These are phyloP conservation scores for Andrena praecox DNA, from an alignment of 2,888 invertebrate genomes.

Conservation along the genomic window DNA sequence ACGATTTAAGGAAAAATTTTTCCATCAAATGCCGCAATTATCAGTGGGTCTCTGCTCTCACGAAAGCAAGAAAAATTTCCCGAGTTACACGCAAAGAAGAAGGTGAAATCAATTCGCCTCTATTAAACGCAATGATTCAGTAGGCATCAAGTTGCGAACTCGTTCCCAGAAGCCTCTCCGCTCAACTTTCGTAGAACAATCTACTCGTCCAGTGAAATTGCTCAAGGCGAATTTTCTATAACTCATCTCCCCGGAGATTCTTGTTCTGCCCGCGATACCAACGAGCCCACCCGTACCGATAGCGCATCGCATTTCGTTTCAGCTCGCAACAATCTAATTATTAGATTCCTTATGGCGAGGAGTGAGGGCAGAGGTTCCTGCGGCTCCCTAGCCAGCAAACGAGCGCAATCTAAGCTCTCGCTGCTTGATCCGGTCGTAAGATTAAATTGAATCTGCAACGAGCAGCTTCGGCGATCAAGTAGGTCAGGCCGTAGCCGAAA, in stretches of 20 bases:
- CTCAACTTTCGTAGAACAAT: background rate
- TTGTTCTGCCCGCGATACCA: background rate
- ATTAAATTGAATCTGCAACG: conserved; percentile 78
- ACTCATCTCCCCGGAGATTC: background rate
- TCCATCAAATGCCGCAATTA: too few relatives aligned
- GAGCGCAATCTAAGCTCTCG: conserved; percentile 50
- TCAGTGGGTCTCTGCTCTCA: too few relatives aligned
- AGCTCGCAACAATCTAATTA: conserved; percentile 57
- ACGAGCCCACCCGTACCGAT: background rate
- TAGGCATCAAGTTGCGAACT: background rate
- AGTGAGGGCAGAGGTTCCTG: conserved; percentile 14
- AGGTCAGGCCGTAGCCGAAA: conserved; percentile 47
- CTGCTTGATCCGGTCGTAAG: conserved; percentile 66
- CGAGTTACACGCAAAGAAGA: background rate
- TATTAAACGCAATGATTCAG: background rate
- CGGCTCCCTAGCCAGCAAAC: conserved; percentile 20
- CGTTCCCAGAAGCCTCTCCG: background rate
- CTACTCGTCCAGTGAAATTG: background rate
- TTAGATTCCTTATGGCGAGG: conserved; percentile 55
- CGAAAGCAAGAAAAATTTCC: too few relatives aligned
- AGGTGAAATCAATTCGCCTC: background rate
- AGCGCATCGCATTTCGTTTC: conserved; percentile 28
- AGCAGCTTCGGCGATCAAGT: conserved; percentile 68
- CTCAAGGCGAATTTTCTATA: background rate
- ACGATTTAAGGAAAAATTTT: too few relatives aligned